Percentiles rank a stretch among this genome's conserved stretches.
Evolutionary conservation across 2,113 vertebrate genomes (phyloP).

Genomic region (Rhinolophus sinicus): DNA sequence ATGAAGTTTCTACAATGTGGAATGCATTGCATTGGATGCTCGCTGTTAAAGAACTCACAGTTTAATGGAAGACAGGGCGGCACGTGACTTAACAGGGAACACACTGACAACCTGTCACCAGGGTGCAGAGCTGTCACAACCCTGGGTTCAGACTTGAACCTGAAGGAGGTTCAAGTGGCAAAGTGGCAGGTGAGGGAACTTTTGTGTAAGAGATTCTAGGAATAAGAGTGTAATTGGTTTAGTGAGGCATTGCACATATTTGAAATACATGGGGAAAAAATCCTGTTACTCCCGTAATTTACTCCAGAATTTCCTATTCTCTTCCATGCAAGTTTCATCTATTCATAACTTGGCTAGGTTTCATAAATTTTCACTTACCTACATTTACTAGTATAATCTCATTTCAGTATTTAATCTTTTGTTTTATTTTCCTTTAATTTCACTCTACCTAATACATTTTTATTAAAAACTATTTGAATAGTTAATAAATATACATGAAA

Average conservation of each 20-base stretch:
- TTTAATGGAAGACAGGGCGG: not conserved
- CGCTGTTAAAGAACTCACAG: not conserved
- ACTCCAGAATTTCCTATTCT: not conserved
- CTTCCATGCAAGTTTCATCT: not conserved
- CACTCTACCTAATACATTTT: not conserved
- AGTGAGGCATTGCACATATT: not conserved
- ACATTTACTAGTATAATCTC: not conserved
- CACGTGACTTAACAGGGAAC: accelerated
- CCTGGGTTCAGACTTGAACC: accelerated
- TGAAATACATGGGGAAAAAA: not conserved
- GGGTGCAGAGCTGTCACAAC: accelerated
- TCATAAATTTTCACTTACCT: not conserved
- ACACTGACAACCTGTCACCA: no score
- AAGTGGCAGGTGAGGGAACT: accelerated
- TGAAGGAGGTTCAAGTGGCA: accelerated
- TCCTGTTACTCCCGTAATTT: not conserved
- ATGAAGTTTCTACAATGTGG: not conserved
- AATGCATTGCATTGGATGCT: not conserved
- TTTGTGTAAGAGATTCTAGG: not conserved
- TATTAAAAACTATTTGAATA: not conserved
- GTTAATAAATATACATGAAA: not conserved
- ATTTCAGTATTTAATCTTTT: not conserved
- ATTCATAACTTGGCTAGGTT: not conserved
- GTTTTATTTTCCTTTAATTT: not conserved
- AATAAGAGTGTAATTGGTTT: not conserved